Base-by-base conservation (phyloP, 2,113 vertebrate genomes). In the Todiramphus chloris region DNA sequence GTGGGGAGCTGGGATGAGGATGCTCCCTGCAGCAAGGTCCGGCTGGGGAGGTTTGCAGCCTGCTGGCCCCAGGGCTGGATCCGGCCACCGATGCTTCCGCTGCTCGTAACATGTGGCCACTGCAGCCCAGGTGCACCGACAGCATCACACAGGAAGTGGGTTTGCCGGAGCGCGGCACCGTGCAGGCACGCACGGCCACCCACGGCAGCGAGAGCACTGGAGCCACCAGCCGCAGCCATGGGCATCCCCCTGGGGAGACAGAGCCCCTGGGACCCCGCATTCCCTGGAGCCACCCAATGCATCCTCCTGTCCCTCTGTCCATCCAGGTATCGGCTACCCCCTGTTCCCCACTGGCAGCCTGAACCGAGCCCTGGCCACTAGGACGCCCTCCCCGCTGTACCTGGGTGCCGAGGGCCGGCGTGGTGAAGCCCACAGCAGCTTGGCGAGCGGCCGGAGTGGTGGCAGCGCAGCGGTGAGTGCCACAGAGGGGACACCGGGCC, bases 261-360 rank as follows among this genome's bases (percentile, higher is more conserved):
- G 56, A n/a, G 13, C 39, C 18, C 24, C 20, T 0, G 3, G 11
- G 9, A 20, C 12, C 3, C 37, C 0, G 0, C 28, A 11, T 39
- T 55, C 28, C 39, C 35, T 3, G 0, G 46, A 20, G n/a, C 5
- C 39, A 8, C 6, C 21, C 77, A 1, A 2, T 0, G n/a, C 30
- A 3, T 44, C 48, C 44, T 12, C 17, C 33, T 5, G 35, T 55
- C 50, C 50, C 20, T 94, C 44, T 85, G 82, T 64, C 89, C 50
- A 2, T 31, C 15, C 94, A 99, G 99, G 98, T 72, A 96, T 99
- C 8, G 95, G 98, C 84, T 99, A 99, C 96, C 98, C 99, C 1
- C 94, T 99, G 92, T 98, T 99, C 97, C 98, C 99, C 1, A 89
- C 98, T 4, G 91, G 98, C 87, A 98, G 97, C 97, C 97, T 99